Percentiles rank a stretch among this genome's conserved stretches.
phyloP scores from a whole-genome alignment of 2,797 vertebrate species.

The Galago senegalensis region DNA sequence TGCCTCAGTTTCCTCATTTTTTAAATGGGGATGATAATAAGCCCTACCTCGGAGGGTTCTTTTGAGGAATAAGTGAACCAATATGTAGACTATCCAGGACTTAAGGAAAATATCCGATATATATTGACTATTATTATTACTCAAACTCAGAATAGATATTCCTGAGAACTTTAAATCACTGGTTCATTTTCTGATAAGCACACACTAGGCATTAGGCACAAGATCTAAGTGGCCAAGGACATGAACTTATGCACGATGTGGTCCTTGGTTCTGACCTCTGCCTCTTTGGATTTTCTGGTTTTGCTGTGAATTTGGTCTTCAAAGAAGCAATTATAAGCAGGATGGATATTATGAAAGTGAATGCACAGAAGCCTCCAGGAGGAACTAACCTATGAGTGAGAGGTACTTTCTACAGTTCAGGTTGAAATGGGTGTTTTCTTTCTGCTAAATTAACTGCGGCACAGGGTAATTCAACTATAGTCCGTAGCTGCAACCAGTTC shows the following conservation, averaged over 20 bases:
- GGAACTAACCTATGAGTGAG: background rate
- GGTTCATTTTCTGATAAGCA: background rate
- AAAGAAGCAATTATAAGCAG: constrained; percentile 11
- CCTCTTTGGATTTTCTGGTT: constrained; percentile 23
- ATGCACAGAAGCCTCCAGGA: background rate
- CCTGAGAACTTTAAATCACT: constrained; percentile 16
- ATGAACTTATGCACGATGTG: background rate
- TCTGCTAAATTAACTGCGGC: background rate
- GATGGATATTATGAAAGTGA: background rate
- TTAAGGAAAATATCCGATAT: constrained; percentile 3
- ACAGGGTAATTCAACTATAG: background rate
- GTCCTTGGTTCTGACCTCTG: background rate
- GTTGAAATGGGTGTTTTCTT: constrained; percentile 4
- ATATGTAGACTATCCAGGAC: background rate
- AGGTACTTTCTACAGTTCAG: background rate
- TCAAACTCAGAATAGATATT: constrained; percentile 22
- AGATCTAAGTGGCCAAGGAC: background rate
- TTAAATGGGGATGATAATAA: background rate
- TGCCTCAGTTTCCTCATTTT: constrained; percentile 6
- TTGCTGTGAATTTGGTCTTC: background rate
- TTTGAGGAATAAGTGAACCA: constrained; percentile 49
- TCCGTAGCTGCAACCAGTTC: background rate
- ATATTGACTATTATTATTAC: background rate
- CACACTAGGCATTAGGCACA: background rate
- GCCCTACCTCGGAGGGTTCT: background rate